phyloP scores from a whole-genome alignment of 2,888 invertebrate genomes.

The Syrphus vitripennis region DNA sequence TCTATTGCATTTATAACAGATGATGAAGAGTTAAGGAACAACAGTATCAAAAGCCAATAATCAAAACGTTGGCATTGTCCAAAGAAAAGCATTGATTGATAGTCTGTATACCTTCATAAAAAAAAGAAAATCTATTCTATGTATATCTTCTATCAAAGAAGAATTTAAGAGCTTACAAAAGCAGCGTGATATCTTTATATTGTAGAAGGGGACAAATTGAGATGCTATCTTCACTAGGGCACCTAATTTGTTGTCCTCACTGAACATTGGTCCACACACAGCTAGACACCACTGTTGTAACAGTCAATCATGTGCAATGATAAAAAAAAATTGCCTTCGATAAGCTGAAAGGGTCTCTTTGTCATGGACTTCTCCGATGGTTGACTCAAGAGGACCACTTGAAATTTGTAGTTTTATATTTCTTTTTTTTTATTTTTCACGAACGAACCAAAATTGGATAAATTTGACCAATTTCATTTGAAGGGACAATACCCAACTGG shows the following conservation, averaged over 20 bases:
- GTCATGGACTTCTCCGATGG: conserved; percentile 11
- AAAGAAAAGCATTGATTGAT: conserved; percentile 14
- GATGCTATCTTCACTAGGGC: conserved; percentile 55
- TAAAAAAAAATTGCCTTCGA: not conserved
- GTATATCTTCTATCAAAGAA: conserved; percentile 20
- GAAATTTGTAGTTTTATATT: conserved; percentile 23
- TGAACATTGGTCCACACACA: conserved; percentile 5
- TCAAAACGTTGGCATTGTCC: conserved; percentile 24
- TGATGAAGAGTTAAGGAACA: conserved; percentile 6
- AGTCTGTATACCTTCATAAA: not conserved
- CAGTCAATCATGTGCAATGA: conserved; percentile 32
- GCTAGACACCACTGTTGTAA: not conserved
- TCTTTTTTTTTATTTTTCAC: not conserved
- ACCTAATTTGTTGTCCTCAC: conserved; percentile 62
- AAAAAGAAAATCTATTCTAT: conserved; percentile 29
- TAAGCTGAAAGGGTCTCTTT: conserved; percentile 41
- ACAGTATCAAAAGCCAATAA: not conserved
- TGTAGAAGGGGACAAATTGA: conserved; percentile 55
- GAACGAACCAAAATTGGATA: conserved; percentile 20
- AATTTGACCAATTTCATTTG: conserved; percentile 54
- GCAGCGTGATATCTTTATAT: conserved; percentile 24
- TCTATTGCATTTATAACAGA: conserved; percentile 12
- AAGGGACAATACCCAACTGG: conserved; percentile 14
- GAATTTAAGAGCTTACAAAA: conserved; percentile 39
- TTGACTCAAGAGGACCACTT: conserved; percentile 53